Base-by-base conservation (phyloP, 2,888 invertebrate genomes). In the Podabrus alpinus region DNA sequence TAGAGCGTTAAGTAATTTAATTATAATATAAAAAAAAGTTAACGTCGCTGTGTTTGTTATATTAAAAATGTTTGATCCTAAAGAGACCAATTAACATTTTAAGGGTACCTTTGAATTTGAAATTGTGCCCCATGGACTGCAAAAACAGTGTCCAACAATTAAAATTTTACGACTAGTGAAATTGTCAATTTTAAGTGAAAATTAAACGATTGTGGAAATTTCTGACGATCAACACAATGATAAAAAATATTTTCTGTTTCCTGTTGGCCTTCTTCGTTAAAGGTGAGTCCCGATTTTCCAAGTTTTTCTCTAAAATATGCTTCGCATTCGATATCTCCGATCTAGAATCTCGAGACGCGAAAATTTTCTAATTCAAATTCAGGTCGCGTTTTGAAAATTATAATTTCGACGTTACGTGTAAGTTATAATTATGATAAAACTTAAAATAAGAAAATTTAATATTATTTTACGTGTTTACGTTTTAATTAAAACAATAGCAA, bases 81-180 rank as follows among this genome's bases (percentile, higher is more conserved):
- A 19, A 64, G 62, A 64, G 67, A 67, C 71, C 60, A 66, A 71
- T 71, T 71, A 71, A 66, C 66, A 66, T 59, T 67, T 24, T 61
- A 61, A 69, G 61, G 69, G 15, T 24, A 64, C 71, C 67, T 74
- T 71, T 71, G 68, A 75, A 72, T 68, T 25, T 24, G 17, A 73
- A 60, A 71, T 29, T 74, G 75, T 71, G 75, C 72, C 21, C 64
- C 69, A 45, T 29, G 69, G 72, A 75, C 69, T 45, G 24, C 16
- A 68, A 15, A 21, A 69, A 15, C 25, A 70, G 45, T 72, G 69
- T 70, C 68, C 66, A 59, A 64, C 67, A 75, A 75, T 75, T 72
- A 72, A 73, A 70, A 62, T 66, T 71, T 71, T 25, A 76, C 62
- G 24, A 45, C n/a, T n/a, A 76, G 76, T 76, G 76, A 73, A 71